Evolutionary conservation across 2,113 vertebrate species (phyloP).

Genomic region (Nyctibius bracteatus): DNA sequence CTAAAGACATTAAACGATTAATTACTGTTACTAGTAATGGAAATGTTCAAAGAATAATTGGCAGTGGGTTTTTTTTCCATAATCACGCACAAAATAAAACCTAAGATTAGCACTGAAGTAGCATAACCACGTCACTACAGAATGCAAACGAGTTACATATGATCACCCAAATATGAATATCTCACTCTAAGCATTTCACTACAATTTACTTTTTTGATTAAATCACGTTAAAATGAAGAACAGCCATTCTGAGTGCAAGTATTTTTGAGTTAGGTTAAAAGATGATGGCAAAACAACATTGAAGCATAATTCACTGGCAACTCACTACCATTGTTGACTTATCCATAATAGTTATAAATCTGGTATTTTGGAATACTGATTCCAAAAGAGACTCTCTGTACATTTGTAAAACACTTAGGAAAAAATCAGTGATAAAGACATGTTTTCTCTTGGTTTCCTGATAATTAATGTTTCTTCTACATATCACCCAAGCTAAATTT

Average conservation of each 20-base stretch:
- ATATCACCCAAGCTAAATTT: constrained; percentile 24
- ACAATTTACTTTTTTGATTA: background rate
- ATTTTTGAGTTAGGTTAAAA: background rate
- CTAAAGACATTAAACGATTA: background rate
- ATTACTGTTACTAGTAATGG: background rate
- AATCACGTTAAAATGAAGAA: background rate
- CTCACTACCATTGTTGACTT: background rate
- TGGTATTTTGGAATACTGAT: background rate
- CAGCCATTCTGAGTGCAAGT: background rate
- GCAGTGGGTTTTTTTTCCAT: background rate
- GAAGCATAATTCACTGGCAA: background rate
- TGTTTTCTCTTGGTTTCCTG: background rate
- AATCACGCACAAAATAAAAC: background rate
- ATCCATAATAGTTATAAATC: background rate
- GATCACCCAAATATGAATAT: background rate
- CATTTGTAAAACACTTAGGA: background rate
- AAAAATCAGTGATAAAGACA: background rate
- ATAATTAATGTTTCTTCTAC: constrained; percentile 7
- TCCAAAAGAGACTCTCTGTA: background rate
- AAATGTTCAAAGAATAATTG: background rate
- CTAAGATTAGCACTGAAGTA: background rate
- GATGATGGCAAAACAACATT: background rate
- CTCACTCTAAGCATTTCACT: background rate
- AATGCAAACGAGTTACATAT: background rate
- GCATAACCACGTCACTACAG: background rate